Base-by-base conservation (phyloP, 2,888 invertebrate genomes). In the Drosophila acutilabella region DNA sequence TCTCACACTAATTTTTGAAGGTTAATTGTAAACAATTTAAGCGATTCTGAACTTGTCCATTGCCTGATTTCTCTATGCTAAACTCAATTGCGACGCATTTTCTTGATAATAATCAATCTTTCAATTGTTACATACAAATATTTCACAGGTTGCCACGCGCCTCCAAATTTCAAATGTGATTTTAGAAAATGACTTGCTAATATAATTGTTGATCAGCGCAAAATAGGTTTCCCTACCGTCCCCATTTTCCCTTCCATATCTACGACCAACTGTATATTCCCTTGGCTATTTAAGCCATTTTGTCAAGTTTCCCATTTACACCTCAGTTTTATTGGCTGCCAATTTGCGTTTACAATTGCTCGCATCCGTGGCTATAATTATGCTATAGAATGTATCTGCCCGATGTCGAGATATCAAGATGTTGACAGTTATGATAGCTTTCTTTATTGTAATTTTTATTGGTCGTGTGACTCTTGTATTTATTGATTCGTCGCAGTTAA, bases 281-380 rank as follows among this genome's bases (percentile, higher is more conserved):
- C 16, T 14, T 7, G 11, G 10, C n/a, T 4, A 30, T 8, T 30
- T 8, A 30, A 30, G 8, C 26, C 57, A 41, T 18, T 47, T 53
- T 33, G 33, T 56, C 58, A 72, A 75, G 74, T 60, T 11, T 23
- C 65, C 79, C 71, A 80, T 82, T 82, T 73, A 78, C 81, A 83
- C 80, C 88, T 81, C 68, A 47, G 45, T 66, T 64, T 71, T 82
- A 83, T 80, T 83, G 78, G 71, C 76, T 75, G 75, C 42, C 86
- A 88, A 89, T 82, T 89, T 80, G 74, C 74, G 44, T 75, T 78
- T 78, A 74, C 78, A 88, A 88, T 89, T 87, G 87, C 85, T 58
- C 64, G 71, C 78, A 88, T 84, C 83, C 83, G 86, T 57, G 58
- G 30, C 66, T 23, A 18, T 70, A 82, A 83, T 87, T 87, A 81